These are phyloP conservation scores for Ptiloglossa arizonensis DNA, from an alignment of 1,140 invertebrate genomes.

Conservation along the genomic window DNA sequence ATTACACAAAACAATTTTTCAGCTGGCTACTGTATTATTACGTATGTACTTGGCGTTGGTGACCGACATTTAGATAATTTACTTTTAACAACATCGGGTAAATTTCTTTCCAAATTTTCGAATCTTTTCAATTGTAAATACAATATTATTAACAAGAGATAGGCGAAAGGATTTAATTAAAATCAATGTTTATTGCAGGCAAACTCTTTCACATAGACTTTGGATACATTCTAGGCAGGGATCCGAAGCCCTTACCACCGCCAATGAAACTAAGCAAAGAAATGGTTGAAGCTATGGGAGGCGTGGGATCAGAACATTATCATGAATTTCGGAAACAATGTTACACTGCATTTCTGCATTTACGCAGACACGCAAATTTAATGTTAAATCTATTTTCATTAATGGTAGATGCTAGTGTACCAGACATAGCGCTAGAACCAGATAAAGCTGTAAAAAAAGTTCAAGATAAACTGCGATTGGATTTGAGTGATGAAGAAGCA, in stretches of 20 bases:
- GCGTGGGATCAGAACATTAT: conserved; percentile 95
- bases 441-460: conserved; percentile 99
- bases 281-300: conserved; percentile 99
- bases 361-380: conserved; percentile 97
- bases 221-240: conserved; percentile 98
- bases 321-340: conserved; percentile 97
- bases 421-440: conserved; percentile 98
- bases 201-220: conserved; percentile 99
- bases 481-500: conserved; percentile 97
- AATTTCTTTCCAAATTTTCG: background rate
- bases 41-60: conserved; percentile 98
- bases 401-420: conserved; percentile 99
- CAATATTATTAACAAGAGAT: no score
- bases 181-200: conserved; percentile 75
- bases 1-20: conserved; percentile 62
- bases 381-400: conserved; percentile 98
- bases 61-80: conserved; percentile 99
- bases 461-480: conserved; percentile 96
- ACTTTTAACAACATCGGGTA: conserved; percentile 91
- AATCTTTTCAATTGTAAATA: background rate
- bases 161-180: background rate
- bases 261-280: conserved; percentile 99
- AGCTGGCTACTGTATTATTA: conserved; percentile 99
- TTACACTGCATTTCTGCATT: conserved; percentile 97
- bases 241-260: conserved; percentile 98